Base-by-base conservation (phyloP, 2,797 vertebrate genomes). In the Rhinichthys osculus region DNA sequence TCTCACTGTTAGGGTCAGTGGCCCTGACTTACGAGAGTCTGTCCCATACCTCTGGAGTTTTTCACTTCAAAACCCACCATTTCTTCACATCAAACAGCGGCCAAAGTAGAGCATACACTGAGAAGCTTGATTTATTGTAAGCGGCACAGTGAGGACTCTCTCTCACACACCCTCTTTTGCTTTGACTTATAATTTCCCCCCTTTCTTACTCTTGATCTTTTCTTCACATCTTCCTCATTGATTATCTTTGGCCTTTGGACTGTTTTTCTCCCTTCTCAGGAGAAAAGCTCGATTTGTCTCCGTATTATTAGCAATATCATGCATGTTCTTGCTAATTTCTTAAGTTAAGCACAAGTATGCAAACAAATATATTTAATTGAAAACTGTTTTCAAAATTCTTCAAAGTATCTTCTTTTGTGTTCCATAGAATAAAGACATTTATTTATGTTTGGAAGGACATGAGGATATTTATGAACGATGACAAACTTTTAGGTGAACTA, bases 1-100 rank as follows among this genome's bases (percentile, higher is more conserved):
- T 94, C 96, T 97, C 96, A 94, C 96, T 97, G 96, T 95, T 96
- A 96, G 96, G 97, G 97, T 97, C 97, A 97, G 94, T 94, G 96
- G 95, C 95, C 96, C 95, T 95, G 96, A 94, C 96, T 97, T 93
- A 93, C 96, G 95, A 94, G 92, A 93, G 90, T 95, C 96, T 98
- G 97, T 97, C 97, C 97, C 94, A 95, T 93, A 95, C 96, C 95
- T 97, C 97, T 98, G 97, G 97, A 97, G 96, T 97, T 97, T 96
- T 97, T 97, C 96, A 99, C 97, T 98, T 99, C 97, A 98, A 97
- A 98, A 97, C 95, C 92, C 96, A 95, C 84, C 71, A 89, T 86
- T 85, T 96, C 96, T 98, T 96, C 92, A 98, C 96, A 98, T 99
- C 98, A 99, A 98, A 98, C 97, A 91, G 93, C 94, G 92, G 92